Conservation (phyloP, 2,113 vertebrate genomes). For the Irena cyanogastra region DNA sequence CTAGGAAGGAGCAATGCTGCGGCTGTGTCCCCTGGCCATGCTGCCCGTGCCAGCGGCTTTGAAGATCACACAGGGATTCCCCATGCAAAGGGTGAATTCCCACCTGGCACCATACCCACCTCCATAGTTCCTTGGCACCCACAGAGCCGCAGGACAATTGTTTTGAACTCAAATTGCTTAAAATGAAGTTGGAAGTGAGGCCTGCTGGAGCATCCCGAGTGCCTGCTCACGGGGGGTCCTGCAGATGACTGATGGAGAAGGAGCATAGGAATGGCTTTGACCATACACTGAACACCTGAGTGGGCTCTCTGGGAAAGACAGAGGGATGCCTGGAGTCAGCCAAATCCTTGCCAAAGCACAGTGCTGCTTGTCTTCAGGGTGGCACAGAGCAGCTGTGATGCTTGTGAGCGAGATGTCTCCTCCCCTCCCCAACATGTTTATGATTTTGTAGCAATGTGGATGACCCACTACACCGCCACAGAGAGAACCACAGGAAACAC, state of each 20-base stretch:
- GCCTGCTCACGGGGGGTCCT: background rate
- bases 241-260: background rate
- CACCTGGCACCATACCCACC: background rate
- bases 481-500: background rate
- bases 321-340: background rate
- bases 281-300: background rate
- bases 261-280: background rate
- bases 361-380: background rate
- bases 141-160: background rate
- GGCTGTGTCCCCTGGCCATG: background rate
- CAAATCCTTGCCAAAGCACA: background rate
- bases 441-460: background rate
- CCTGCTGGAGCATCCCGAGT: background rate
- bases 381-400: background rate
- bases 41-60: background rate
- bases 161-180: background rate
- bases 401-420: background rate
- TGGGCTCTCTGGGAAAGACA: background rate
- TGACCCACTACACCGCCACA: background rate
- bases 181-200: background rate
- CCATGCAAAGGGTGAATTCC: slow-evolving; percentile 12
- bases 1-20: background rate
- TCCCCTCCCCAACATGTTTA: fast-evolving
- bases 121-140: background rate
- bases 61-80: slow-evolving; percentile 30